These are phyloP conservation scores for Bufo bufo DNA, from an alignment of 2,113 vertebrate genomes.

Conservation along the genomic window DNA sequence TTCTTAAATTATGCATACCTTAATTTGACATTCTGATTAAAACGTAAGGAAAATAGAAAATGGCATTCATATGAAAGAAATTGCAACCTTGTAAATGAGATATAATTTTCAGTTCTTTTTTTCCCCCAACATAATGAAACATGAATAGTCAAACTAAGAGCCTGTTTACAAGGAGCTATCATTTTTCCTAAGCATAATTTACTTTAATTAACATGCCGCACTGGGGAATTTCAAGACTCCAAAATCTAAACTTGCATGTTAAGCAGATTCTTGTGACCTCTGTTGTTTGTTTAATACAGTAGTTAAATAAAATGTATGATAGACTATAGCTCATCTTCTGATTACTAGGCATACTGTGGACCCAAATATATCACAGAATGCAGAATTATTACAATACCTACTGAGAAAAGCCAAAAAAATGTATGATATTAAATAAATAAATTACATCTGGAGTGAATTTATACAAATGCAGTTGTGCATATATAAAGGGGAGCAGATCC, in stretches of 20 bases:
- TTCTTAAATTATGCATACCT: constrained; percentile 43
- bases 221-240: not conserved
- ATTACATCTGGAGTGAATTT: no score
- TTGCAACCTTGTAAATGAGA: constrained; percentile 34
- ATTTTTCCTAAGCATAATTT: constrained; percentile 42
- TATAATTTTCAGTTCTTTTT: constrained; percentile 37
- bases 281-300: not conserved
- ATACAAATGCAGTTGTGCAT: no score
- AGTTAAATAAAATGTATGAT: not conserved
- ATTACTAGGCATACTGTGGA: not conserved
- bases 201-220: constrained; percentile 50
- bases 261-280: constrained; percentile 20
- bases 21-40: constrained; percentile 31
- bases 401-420: not conserved
- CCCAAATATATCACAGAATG: not conserved
- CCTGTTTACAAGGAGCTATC: constrained; percentile 44
- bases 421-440: no score
- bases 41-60: constrained; percentile 27
- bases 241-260: constrained; percentile 15
- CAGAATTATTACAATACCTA: not conserved
- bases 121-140: constrained; percentile 27
- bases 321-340: not conserved
- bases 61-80: constrained; percentile 40
- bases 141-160: constrained; percentile 41
- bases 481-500: no score